Evolutionary conservation across 2,113 vertebrate species (phyloP).

Genomic region (Manacus vitellinus): DNA sequence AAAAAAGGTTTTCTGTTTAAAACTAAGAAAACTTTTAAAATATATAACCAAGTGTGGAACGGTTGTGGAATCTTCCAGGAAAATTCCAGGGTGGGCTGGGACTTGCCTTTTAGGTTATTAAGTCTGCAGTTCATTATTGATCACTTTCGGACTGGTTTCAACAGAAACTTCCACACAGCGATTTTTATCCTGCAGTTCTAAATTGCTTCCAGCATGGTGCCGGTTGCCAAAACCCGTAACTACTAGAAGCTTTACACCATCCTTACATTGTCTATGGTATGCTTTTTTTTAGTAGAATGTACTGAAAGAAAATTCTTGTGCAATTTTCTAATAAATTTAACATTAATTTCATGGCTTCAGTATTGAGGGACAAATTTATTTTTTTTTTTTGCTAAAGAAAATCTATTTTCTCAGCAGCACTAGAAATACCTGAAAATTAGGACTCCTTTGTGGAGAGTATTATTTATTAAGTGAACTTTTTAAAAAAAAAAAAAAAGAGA

Average conservation of each 20-base stretch:
- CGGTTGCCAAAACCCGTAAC: background rate
- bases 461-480: background rate
- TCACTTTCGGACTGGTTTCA: background rate
- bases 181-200: background rate
- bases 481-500: background rate
- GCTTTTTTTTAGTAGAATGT: background rate
- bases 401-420: background rate
- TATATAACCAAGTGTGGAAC: background rate
- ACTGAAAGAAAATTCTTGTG: background rate
- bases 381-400: background rate
- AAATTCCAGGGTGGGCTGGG: background rate
- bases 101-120: background rate
- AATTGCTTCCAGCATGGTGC: background rate
- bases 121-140: slow-evolving; percentile 5
- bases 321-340: background rate
- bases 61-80: background rate
- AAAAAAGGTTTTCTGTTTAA: background rate
- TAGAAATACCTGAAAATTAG: background rate
- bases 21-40: background rate
- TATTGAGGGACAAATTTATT: background rate
- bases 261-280: background rate
- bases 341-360: background rate
- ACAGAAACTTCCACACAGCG: background rate
- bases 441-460: background rate
- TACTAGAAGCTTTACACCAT: background rate